phyloP scores from a whole-genome alignment of 2,888 invertebrate species.

The Sinohyriopsis cumingii region DNA sequence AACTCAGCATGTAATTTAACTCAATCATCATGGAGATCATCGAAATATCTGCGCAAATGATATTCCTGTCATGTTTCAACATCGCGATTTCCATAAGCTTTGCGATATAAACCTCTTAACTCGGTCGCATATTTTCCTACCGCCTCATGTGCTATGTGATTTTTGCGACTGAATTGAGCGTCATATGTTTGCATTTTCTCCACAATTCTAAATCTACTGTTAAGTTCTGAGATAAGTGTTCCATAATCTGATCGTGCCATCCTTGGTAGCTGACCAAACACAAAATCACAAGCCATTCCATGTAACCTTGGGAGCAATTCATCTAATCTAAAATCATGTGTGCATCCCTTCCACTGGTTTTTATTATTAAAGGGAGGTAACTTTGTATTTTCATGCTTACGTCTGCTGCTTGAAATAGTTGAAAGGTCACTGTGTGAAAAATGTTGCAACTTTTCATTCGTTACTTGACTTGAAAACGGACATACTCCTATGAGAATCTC shows the following conservation, averaged over 20 bases:
- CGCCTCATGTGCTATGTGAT: conserved; percentile 8
- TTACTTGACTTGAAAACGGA: too few species aligned
- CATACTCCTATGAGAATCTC: too few species aligned
- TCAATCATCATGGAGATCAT: too few species aligned
- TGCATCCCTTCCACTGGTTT: conserved; percentile 19
- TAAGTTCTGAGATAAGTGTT: conserved; percentile 12
- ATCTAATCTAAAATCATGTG: conserved; percentile 13
- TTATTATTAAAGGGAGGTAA: conserved; percentile 20
- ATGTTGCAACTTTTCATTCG: too few species aligned
- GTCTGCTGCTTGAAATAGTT: too few species aligned
- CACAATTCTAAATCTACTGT: conserved; percentile 13
- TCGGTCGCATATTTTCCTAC: too few species aligned
- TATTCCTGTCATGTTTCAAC: too few species aligned
- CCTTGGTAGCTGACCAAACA: conserved; percentile 8
- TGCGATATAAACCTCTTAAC: too few species aligned
- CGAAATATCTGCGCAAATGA: too few species aligned
- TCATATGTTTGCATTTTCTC: conserved; percentile 12
- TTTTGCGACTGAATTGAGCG: conserved; percentile 13
- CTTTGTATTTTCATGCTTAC: conserved; percentile 7
- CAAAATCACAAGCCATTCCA: conserved; percentile 15
- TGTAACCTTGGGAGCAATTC: conserved; percentile 15
- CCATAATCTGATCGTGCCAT: neutral
- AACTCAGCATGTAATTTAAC: too few species aligned
- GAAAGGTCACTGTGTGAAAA: too few species aligned
- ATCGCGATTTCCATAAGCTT: too few species aligned